Evolutionary conservation across 1,140 invertebrate genomes (phyloP).

Genomic region (Atta texana): DNA sequence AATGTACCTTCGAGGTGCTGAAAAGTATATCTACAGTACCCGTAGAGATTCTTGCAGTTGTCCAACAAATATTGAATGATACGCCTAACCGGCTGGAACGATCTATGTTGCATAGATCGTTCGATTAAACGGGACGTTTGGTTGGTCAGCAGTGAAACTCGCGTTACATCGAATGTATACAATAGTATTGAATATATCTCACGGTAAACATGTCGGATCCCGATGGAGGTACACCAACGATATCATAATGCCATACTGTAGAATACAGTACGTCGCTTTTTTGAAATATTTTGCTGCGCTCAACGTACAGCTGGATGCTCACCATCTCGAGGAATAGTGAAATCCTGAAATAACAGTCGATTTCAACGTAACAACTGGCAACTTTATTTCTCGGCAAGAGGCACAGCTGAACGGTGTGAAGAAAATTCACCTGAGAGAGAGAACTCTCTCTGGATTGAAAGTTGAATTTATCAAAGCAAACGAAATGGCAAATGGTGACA

Average conservation of each 20-base stretch:
- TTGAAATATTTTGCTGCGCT: slow-evolving; percentile 31
- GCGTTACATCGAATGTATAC: neutral
- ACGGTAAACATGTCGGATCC: slow-evolving; percentile 20
- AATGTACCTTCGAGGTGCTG: neutral
- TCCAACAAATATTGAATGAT: slow-evolving; percentile 21
- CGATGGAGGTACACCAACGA: neutral
- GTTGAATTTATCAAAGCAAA: slow-evolving; percentile 53
- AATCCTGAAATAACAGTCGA: slow-evolving; percentile 70
- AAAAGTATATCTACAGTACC: slow-evolving; percentile 10
- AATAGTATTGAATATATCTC: slow-evolving; percentile 35
- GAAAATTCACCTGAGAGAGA: slow-evolving; percentile 30
- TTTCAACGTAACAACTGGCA: slow-evolving; percentile 54
- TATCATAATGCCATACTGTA: neutral
- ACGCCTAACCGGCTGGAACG: neutral
- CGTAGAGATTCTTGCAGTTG: neutral
- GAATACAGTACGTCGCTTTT: slow-evolving; percentile 31
- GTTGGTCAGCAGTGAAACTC: neutral
- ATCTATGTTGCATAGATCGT: neutral
- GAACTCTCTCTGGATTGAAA: slow-evolving; percentile 34
- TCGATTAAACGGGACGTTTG: slow-evolving; percentile 20
- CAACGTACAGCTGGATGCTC: slow-evolving; percentile 20
- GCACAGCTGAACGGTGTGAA: slow-evolving; percentile 35
- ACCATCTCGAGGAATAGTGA: neutral
- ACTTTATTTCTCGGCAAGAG: neutral
- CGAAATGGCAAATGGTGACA: slow-evolving; percentile 34